Base-by-base conservation (phyloP, 2,888 invertebrate genomes). In the Polydrusus pterygomalis region DNA sequence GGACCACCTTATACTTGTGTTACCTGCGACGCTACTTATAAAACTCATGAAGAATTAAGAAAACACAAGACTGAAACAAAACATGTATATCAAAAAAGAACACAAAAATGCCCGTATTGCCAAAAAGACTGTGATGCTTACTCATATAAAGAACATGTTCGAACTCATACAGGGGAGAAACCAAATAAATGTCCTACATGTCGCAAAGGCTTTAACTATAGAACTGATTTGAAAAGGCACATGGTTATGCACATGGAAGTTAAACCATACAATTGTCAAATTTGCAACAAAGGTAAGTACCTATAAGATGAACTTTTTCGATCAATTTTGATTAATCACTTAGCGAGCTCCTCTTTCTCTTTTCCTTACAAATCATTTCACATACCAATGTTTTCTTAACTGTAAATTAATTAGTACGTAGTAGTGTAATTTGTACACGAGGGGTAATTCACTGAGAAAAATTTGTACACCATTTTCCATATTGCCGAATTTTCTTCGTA, bases 81-180 rank as follows among this genome's bases (percentile, higher is more conserved):
- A 40, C 79, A 79, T 64, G 73, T 73, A 79, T 78, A 43, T 51
- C 78, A 1, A 49, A 68, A 9, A 79, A 72, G 40, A 78, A 62
- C 45, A 73, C n/a, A n/a, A n/a, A n/a, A 67, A 47, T 79, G 79
- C 70, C 54, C 56, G 45, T 62, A 77, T 74, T 79, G 79, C 63
- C 68, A 75, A 34, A 76, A 60, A 70, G 70, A 64, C 17, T 71
- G 70, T 51, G 78, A 79, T 58, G 67, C 73, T 58, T 74, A 70
- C 60, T 79, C 72, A 25, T 74, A 71, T 70, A 54, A 75, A 51
- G 80, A 80, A 51, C 80, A 80, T 69, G 74, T 78, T 13, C 54
- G 80, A 49, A 80, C 78, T 3, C 80, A 80, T 62, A 80, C 80
- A 15, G 80, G 80, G 1, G 80, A 80, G 63, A 79, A 79, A 69